Percentiles rank a stretch among this genome's conserved stretches.
Conservation (phyloP, 2,797 vertebrate genomes). For the Chaunax sp. region DNA sequence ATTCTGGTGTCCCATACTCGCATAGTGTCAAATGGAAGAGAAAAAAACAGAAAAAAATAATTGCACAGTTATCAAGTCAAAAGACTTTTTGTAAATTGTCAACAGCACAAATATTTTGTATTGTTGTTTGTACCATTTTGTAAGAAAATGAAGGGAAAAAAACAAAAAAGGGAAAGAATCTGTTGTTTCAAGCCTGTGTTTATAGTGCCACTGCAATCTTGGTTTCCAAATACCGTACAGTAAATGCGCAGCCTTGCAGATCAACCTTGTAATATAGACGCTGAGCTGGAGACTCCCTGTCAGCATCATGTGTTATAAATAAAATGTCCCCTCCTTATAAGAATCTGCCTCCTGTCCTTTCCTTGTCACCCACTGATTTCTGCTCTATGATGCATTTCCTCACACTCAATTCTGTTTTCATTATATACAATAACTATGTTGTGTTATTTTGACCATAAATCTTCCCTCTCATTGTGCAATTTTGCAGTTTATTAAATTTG, state of each 20-base stretch:
- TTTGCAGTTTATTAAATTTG: neutral
- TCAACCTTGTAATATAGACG: constrained; percentile 88
- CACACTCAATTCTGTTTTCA: neutral
- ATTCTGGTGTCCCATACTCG: constrained; percentile 82
- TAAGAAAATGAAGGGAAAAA: constrained; percentile 86
- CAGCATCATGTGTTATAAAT: constrained; percentile 92
- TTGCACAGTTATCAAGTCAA: constrained; percentile 84
- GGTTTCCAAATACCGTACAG: constrained; percentile 85
- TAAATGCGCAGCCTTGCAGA: constrained; percentile 88
- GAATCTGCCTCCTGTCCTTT: constrained; percentile 62
- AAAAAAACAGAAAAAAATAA: constrained; percentile 71
- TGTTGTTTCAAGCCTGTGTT: constrained; percentile 92
- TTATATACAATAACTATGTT: neutral
- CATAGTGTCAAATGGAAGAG: constrained; percentile 73
- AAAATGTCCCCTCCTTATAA: constrained; percentile 90
- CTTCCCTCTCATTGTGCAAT: neutral
- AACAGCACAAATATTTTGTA: constrained; percentile 99
- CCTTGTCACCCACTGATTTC: constrained; percentile 43
- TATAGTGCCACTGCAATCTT: constrained; percentile 89
- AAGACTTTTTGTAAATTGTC: constrained; percentile 91
- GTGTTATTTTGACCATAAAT: constrained; percentile 10
- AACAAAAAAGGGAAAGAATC: constrained; percentile 75
- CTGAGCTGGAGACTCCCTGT: constrained; percentile 82
- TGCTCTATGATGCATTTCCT: constrained; percentile 9
- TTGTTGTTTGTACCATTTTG: constrained; percentile 99